Evolutionary conservation across 2,113 vertebrate species (phyloP).

Genomic region (Prunella fulvescens): DNA sequence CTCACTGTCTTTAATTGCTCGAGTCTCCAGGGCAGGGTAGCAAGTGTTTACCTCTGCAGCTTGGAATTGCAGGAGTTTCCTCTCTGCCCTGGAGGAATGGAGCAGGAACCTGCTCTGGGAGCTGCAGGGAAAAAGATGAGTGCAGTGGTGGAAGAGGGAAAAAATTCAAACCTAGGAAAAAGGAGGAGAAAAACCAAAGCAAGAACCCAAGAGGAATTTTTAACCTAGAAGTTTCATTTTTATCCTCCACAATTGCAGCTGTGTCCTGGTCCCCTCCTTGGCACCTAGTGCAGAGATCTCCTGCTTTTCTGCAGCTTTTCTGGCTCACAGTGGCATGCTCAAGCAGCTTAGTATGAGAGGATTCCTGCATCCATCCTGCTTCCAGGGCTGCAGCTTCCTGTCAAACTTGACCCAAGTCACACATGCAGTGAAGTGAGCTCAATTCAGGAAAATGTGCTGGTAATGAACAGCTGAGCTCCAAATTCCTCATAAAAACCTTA

Average conservation of each 20-base stretch:
- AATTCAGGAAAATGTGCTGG: neutral
- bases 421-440: neutral
- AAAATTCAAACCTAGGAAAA: neutral
- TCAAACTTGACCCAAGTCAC: neutral
- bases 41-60: neutral
- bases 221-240: neutral
- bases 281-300: neutral
- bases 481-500: neutral
- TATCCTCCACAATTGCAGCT: neutral
- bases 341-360: accelerated
- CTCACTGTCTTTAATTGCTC: neutral
- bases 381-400: neutral
- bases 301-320: neutral
- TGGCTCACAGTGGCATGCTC: neutral
- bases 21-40: neutral
- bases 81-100: neutral
- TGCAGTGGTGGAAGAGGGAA: accelerated
- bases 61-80: neutral
- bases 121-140: neutral
- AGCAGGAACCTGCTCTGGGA: neutral
- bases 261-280: neutral
- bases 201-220: neutral
- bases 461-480: neutral
- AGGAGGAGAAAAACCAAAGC: neutral
- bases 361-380: neutral